A percentile compares a stretch with the other conserved stretches of the same genome.
Conservation (phyloP, 2,888 invertebrate species). For the Stomorhina lunata region DNA sequence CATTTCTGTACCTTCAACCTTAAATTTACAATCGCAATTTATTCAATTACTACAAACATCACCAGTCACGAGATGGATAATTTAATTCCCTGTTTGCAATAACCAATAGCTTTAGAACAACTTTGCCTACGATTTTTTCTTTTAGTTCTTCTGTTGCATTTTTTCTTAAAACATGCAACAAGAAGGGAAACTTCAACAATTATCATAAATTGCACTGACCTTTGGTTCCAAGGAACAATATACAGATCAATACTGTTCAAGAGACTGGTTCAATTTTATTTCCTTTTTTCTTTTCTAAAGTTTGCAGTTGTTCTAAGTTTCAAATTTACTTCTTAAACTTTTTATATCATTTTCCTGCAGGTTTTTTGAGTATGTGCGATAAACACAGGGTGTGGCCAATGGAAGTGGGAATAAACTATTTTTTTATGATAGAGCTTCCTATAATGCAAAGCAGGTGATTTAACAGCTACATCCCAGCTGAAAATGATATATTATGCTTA, state of each 20-base stretch:
- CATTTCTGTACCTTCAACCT: too few relatives aligned
- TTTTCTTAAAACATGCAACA: background rate
- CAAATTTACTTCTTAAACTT: conserved; percentile 30
- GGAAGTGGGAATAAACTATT: background rate
- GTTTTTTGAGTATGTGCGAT: background rate
- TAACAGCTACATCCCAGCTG: too few relatives aligned
- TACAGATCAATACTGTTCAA: background rate
- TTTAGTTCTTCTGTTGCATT: too few relatives aligned
- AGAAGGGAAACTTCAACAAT: too few relatives aligned
- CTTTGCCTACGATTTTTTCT: conserved; percentile 12
- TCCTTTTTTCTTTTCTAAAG: conserved; percentile 1
- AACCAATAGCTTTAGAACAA: too few relatives aligned
- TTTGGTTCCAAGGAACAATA: background rate
- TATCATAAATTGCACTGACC: conserved; percentile 34
- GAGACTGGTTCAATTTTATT: background rate
- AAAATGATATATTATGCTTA: too few relatives aligned
- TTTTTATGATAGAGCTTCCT: too few relatives aligned
- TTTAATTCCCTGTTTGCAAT: too few relatives aligned
- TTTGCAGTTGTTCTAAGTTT: background rate
- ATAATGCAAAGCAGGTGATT: too few relatives aligned
- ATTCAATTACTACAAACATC: too few relatives aligned
- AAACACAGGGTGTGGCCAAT: conserved; percentile 20
- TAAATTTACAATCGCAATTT: too few relatives aligned
- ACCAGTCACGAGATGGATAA: too few relatives aligned
- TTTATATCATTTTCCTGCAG: conserved; percentile 15